Evolutionary conservation across 2,797 vertebrate genomes (phyloP), one percentile per base, ranked within the genome.

Genomic region (Erethizon dorsatum): DNA sequence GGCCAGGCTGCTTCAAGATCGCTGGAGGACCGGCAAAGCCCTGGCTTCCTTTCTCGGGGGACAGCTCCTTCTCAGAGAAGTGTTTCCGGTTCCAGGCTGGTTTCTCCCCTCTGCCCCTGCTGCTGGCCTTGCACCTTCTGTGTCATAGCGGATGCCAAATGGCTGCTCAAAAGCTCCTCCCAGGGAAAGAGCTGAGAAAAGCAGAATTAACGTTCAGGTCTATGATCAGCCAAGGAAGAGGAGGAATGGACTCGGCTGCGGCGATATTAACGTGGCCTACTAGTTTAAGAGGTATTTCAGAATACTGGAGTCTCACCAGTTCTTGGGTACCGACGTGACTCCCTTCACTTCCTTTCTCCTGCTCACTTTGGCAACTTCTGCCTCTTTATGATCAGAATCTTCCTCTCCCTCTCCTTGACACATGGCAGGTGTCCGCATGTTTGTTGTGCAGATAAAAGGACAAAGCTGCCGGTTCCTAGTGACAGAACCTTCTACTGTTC

Each of bases 31-130:
- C 24, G 0, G 2, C 91, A 96, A 77, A 2, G 63, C 91, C 22
- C 12, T 47, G 96, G 97, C 94, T 78, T 37, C 78, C 88, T 97
- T 17, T 77, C 37, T 96, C 94, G 84, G 93, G 94, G 97, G 96
- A 92, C 56, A 95, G 63, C 31, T 94, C 41, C 47, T 97, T 97
- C 87, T 95, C 83, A 87, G 94, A 78, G 73, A 93, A 95, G 82
- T 88, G 18, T 96, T 98, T 83, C 96, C 22, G 69, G 94, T 97
- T 94, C 31, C 47, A 84, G 18, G 28, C 24, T 26, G 47, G n/a
- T 61, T 73, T 45, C 41, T 89, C 61, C 75, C 26, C 75, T 52
- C 41, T 33, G 9, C 61, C 54, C 82, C 75, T 47, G 12, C 26
- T 85, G 45, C 6, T 17, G 45, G 31, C 69, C 87, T 52, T 69